phyloP scores from a whole-genome alignment of 2,888 invertebrate species.

The Drosophila histrio region DNA sequence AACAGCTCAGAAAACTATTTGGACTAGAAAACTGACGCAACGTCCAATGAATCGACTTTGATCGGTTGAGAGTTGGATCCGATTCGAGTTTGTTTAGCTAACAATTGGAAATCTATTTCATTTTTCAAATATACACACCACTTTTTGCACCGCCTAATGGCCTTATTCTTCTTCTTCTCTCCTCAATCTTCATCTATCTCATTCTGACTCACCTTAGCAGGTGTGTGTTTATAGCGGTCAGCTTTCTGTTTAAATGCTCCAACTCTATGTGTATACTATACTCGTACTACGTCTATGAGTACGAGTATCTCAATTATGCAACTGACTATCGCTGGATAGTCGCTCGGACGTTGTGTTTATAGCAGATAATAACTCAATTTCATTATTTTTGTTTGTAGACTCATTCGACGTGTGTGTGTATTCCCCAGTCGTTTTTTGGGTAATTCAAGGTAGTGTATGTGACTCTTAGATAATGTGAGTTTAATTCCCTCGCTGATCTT shows the following conservation, averaged over 20 bases:
- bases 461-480: neutral
- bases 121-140: conserved; percentile 18
- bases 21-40: conserved; percentile 48
- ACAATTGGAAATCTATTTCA: conserved; percentile 13
- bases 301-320: conserved; percentile 45
- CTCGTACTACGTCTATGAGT: neutral
- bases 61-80: conserved; percentile 25
- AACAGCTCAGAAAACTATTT: conserved; percentile 74
- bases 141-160: conserved; percentile 8
- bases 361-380: conserved; percentile 36
- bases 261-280: conserved; percentile 9
- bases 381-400: conserved; percentile 7
- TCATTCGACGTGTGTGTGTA: neutral
- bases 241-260: conserved; percentile 27
- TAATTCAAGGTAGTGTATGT: neutral
- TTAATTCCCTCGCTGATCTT: neutral
- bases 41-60: conserved; percentile 32
- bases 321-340: conserved; percentile 20
- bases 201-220: conserved; percentile 46
- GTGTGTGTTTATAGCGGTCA: conserved; percentile 44
- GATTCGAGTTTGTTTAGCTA: conserved; percentile 13
- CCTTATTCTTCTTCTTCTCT: neutral
- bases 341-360: conserved; percentile 29
- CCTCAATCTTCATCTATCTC: neutral
- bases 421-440: neutral